Evolutionary conservation across 2,888 invertebrate genomes (phyloP).

Genomic region (Orthonychiurus folsomi): DNA sequence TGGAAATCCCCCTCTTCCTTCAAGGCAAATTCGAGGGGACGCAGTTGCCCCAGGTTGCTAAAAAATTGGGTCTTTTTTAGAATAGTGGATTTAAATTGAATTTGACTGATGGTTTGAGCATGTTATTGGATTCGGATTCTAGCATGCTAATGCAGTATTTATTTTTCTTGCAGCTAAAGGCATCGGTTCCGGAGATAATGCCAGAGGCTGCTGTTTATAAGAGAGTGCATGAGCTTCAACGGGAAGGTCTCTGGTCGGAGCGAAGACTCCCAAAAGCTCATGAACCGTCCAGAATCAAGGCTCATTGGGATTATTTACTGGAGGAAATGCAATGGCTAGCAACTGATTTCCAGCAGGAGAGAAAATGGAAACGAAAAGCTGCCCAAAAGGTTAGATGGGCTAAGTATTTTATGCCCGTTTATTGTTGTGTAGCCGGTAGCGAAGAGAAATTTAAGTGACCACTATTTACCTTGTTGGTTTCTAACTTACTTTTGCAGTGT

Average conservation of each 20-base stretch:
- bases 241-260: conserved; percentile 91
- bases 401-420: background rate
- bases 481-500: conserved; percentile 51
- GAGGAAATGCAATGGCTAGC: conserved; percentile 99
- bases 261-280: conserved; percentile 26
- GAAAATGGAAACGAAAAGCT: conserved; percentile 94
- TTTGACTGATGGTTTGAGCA: too few relatives aligned
- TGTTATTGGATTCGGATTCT: background rate
- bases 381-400: conserved; percentile 58
- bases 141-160: background rate
- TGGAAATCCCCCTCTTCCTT: too few relatives aligned
- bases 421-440: background rate
- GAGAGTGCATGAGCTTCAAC: conserved; percentile 80
- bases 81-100: too few relatives aligned
- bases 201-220: conserved; percentile 87
- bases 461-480: conserved; percentile 5
- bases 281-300: conserved; percentile 51
- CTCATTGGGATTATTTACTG: conserved; percentile 96
- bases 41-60: too few relatives aligned
- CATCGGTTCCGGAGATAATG: conserved; percentile 32
- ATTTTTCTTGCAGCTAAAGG: too few relatives aligned
- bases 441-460: background rate
- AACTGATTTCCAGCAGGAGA: conserved; percentile 92
- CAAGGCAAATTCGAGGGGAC: too few relatives aligned
- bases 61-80: too few relatives aligned